These are phyloP conservation scores for Pseudomyrmex gracilis DNA, from an alignment of 1,140 invertebrate species.

Conservation along the genomic window DNA sequence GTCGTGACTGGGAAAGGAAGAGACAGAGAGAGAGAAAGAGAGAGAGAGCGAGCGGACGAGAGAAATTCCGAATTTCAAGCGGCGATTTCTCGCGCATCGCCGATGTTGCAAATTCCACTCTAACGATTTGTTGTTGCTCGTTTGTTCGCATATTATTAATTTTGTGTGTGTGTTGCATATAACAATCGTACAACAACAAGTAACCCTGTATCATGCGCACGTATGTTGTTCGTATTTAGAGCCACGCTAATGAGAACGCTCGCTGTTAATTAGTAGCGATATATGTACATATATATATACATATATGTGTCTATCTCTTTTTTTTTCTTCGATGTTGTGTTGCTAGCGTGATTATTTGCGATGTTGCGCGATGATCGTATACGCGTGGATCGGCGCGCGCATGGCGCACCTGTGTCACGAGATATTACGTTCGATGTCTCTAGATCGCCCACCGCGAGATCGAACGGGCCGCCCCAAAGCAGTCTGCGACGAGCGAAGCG, in stretches of 20 bases:
- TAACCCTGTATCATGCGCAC: constrained; percentile 16
- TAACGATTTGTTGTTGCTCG: too few relatives aligned
- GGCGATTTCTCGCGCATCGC: too few relatives aligned
- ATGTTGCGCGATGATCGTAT: constrained; percentile 3
- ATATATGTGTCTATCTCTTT: too few relatives aligned
- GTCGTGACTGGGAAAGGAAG: neutral
- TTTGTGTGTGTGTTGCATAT: constrained; percentile 10
- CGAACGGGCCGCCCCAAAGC: constrained; percentile 82
- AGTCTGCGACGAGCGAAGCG: constrained; percentile 88
- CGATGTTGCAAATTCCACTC: too few relatives aligned
- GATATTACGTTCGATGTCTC: constrained; percentile 52
- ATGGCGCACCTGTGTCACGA: constrained; percentile 33
- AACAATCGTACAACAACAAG: neutral
- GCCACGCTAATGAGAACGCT: constrained; percentile 22
- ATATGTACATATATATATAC: neutral
- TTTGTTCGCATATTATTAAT: constrained; percentile 25
- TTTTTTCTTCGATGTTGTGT: constrained; percentile 32
- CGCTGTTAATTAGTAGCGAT: constrained; percentile 45
- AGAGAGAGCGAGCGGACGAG: neutral
- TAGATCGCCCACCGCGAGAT: constrained; percentile 81
- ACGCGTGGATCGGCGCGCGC: constrained; percentile 12
- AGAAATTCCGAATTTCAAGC: neutral
- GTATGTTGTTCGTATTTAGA: constrained; percentile 7
- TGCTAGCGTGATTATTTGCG: constrained; percentile 13
- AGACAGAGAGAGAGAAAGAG: too few relatives aligned